phyloP scores from a whole-genome alignment of 2,888 invertebrate genomes.

The Syritta pipiens region DNA sequence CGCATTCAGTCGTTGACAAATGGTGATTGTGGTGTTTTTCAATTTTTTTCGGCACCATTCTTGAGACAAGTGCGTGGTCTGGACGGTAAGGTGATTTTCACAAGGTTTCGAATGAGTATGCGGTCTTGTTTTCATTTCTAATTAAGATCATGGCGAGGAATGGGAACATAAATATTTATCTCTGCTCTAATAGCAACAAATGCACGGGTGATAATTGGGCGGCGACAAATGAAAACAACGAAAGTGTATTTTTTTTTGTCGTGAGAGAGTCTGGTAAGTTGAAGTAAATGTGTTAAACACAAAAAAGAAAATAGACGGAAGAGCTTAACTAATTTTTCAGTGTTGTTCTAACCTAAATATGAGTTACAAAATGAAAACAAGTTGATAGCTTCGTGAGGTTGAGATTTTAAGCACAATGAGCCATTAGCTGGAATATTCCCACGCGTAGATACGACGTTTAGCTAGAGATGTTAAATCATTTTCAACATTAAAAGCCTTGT shows the following conservation, averaged over 20 bases:
- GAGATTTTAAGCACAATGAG: no score
- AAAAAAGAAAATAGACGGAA: no score
- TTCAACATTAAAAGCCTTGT: no score
- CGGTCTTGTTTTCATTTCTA: constrained; percentile 31
- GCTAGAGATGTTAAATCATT: no score
- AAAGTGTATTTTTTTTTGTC: background rate
- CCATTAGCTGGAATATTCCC: no score
- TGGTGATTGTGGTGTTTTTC: background rate
- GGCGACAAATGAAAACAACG: background rate
- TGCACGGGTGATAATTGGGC: background rate
- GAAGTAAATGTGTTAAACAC: no score
- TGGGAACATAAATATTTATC: constrained; percentile 51
- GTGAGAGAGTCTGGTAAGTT: no score
- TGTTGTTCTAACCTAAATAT: background rate
- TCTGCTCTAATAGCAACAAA: background rate
- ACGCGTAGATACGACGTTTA: no score
- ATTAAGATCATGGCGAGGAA: constrained; percentile 31
- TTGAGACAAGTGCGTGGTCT: constrained; percentile 21
- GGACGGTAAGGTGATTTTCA: constrained; percentile 28
- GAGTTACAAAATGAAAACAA: no score
- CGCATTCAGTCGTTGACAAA: constrained; percentile 21
- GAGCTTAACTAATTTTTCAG: background rate
- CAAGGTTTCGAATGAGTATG: constrained; percentile 20
- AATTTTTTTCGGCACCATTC: constrained; percentile 21
- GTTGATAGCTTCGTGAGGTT: no score